Percentiles rank a stretch among this genome's conserved stretches.
Conservation (phyloP, 53 echinoderm and acorn worm species). For the Actinopyga echinites region DNA sequence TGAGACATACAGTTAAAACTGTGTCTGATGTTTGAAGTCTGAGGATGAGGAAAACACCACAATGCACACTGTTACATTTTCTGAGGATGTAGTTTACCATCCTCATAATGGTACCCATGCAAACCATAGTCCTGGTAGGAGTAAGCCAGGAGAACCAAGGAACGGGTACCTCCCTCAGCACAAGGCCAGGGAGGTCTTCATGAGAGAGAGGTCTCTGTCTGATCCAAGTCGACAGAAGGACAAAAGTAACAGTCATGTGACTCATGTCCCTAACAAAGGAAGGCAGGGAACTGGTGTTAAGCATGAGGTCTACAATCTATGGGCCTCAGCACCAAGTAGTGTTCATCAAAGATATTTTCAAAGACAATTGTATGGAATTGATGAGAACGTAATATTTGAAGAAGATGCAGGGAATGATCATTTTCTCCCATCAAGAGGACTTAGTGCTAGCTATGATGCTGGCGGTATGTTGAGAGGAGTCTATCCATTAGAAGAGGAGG, state of each 20-base stretch:
- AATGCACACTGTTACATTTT: conserved; percentile 35
- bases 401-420: conserved; percentile 38
- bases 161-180: conserved; percentile 15
- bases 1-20: too few relatives aligned
- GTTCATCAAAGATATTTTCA: conserved; percentile 1
- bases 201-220: conserved; percentile 23
- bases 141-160: not conserved
- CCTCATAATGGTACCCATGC: conserved; percentile 12
- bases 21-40: too few relatives aligned
- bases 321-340: not conserved
- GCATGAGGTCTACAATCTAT: conserved; percentile 23
- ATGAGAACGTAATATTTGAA: conserved; percentile 54
- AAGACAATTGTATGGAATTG: conserved; percentile 6
- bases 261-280: not conserved
- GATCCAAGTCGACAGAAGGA: conserved; percentile 4
- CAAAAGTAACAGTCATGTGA: not conserved
- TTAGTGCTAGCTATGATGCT: not conserved
- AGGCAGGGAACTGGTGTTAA: conserved; percentile 10
- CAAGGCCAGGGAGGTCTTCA: not conserved
- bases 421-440: not conserved
- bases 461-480: not conserved
- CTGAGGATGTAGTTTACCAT: conserved; percentile 18
- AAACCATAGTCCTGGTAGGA: not conserved
- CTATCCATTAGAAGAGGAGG: not conserved
- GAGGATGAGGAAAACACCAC: not conserved